Base-by-base conservation (phyloP, 2,113 vertebrate species). In the Caretta caretta region DNA sequence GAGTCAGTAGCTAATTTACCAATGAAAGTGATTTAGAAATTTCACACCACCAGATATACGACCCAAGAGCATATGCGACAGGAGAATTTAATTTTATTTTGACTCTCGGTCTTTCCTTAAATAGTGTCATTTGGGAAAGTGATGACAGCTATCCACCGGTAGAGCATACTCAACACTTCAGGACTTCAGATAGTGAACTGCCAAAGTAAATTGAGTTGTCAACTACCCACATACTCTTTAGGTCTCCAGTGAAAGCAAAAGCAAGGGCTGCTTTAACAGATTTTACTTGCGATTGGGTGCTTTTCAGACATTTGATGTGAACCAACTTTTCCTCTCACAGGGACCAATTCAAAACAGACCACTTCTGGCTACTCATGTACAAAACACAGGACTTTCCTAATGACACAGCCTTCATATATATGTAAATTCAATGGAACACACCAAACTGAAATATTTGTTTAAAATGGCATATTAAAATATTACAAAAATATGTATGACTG, bases 11-110 rank as follows among this genome's bases (percentile, higher is more conserved):
- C 2, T 4, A 76, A 56, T 0, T 0, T 4, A 86, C 3, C 11
- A 56, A 29, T 29, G 5, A 2, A 59, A 9, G 1, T 2, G 24
- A 65, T 5, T 80, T 75, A 72, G 50, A 84, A 93, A 88, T 59
- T 2, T 12, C 5, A 0, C 17, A 62, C 48, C 49, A 62, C 6
- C 1, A 1, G 6, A 12, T 86, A 83, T 7, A 3, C 42, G 17
- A 84, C 51, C 5, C 16, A 69, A 2, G 82, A 87, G 87, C 2
- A 2, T 48, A 25, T 81, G 10, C 1, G 0, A 57, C 10, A 10
- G 53, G 93, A 79, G 3, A 90, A 87, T 0, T 22, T 4, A 78
- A 48, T 5, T 79, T 35, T 54, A 89, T 7, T 79, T 92, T n/a
- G 6, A 48, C 14, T 31, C 5, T 91, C 72, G 54, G 5, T 72